phyloP scores from a whole-genome alignment of 2,797 vertebrate genomes.

The Semotilus atromaculatus region DNA sequence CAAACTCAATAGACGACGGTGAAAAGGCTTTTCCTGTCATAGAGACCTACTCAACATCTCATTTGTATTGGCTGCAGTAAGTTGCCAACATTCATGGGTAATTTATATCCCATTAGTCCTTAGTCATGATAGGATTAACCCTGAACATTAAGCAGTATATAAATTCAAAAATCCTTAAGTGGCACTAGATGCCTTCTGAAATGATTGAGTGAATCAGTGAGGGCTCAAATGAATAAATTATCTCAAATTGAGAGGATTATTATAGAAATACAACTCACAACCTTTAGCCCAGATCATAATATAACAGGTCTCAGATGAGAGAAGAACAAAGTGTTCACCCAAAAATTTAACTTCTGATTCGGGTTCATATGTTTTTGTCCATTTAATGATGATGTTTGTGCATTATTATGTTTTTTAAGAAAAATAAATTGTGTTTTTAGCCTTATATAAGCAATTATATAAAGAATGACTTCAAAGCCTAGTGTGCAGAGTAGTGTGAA shows the following conservation, averaged over 20 bases:
- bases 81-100: constrained; percentile 13
- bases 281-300: not conserved
- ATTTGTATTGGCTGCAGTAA: constrained; percentile 18
- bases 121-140: constrained; percentile 29
- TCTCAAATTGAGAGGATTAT: constrained; percentile 18
- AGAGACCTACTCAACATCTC: constrained; percentile 14
- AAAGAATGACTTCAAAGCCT: constrained; percentile 2
- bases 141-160: not conserved
- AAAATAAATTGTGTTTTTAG: not conserved
- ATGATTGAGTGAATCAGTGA: constrained; percentile 15
- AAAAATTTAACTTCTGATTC: not conserved
- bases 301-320: not conserved
- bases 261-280: not conserved
- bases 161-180: constrained; percentile 19
- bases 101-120: constrained; percentile 37
- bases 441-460: not conserved
- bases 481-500: not conserved
- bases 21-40: constrained; percentile 4
- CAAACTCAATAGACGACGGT: not conserved
- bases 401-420: not conserved
- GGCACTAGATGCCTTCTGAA: constrained; percentile 2
- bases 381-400: not conserved
- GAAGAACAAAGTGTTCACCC: too few relatives aligned
- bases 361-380: not conserved
- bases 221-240: constrained; percentile 24